These are phyloP conservation scores for Aelia acuminata DNA, from an alignment of 2,888 invertebrate species.

Conservation along the genomic window DNA sequence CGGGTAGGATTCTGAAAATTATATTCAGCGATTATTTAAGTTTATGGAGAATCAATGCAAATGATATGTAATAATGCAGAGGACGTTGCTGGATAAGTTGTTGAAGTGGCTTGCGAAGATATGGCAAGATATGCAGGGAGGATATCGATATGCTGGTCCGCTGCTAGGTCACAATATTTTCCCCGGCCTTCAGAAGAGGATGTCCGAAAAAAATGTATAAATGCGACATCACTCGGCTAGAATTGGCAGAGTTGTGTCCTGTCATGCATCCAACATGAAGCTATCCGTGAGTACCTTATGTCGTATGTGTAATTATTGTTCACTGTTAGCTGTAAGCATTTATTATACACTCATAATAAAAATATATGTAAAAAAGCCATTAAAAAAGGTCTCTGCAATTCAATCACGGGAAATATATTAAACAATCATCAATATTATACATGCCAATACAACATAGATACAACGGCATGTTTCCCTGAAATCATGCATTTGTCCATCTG, in stretches of 20 bases:
- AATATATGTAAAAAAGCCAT: no score
- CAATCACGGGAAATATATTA: no score
- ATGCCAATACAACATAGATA: no score
- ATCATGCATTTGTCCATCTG: no score
- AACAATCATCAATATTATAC: no score
- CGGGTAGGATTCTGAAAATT: background rate
- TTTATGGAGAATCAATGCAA: background rate
- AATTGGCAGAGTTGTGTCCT: background rate
- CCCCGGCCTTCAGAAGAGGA: background rate
- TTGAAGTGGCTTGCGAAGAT: background rate
- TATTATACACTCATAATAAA: no score
- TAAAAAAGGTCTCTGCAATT: no score
- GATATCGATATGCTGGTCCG: background rate
- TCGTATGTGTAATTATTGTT: no score
- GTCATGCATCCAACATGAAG: background rate
- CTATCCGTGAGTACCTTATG: background rate
- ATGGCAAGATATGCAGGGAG: background rate
- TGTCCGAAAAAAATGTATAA: conserved; percentile 23
- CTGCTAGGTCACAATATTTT: background rate
- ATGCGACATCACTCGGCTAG: background rate
- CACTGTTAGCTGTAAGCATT: no score
- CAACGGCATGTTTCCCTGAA: no score
- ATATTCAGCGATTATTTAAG: background rate
- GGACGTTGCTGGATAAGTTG: background rate
- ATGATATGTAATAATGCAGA: background rate